Conservation (phyloP, 2,113 vertebrate species). For the Sylvia atricapilla region DNA sequence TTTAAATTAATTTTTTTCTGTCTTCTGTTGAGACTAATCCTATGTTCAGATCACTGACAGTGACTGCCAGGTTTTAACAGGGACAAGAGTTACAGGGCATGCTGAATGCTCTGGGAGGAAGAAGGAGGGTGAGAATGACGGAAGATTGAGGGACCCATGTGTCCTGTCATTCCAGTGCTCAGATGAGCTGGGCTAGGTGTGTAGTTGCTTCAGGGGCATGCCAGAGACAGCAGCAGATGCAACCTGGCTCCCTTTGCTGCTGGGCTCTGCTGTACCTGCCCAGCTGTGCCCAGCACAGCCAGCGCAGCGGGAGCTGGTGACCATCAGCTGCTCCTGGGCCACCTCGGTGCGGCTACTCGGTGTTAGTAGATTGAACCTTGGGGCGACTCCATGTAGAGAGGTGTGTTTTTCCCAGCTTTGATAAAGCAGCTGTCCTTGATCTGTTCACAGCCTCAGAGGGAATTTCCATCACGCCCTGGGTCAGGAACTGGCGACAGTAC, state of each 20-base stretch:
- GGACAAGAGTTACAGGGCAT: not conserved
- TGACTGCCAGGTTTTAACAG: not conserved
- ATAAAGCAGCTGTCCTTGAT: not conserved
- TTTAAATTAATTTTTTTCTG: slow-evolving; percentile 24
- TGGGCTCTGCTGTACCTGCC: not conserved
- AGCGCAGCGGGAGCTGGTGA: fast-evolving
- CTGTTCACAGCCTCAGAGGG: not conserved
- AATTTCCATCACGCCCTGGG: not conserved
- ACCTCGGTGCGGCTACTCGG: fast-evolving
- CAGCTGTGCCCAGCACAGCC: not conserved
- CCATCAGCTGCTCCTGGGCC: not conserved
- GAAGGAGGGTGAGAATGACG: too few relatives aligned
- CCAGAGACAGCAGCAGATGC: not conserved
- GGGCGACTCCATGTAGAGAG: not conserved
- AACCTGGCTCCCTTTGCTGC: not conserved
- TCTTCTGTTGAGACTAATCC: not conserved
- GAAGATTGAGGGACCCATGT: too few relatives aligned
- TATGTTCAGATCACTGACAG: not conserved
- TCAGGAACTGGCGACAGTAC: not conserved
- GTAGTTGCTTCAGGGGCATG: not conserved
- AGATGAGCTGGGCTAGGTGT: not conserved
- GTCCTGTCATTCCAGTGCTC: not conserved
- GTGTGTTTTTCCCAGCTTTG: not conserved
- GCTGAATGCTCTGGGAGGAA: not conserved
- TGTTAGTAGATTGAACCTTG: not conserved